These are phyloP conservation scores for Regulus satrapa DNA, from an alignment of 2,113 vertebrate species.

Conservation along the genomic window DNA sequence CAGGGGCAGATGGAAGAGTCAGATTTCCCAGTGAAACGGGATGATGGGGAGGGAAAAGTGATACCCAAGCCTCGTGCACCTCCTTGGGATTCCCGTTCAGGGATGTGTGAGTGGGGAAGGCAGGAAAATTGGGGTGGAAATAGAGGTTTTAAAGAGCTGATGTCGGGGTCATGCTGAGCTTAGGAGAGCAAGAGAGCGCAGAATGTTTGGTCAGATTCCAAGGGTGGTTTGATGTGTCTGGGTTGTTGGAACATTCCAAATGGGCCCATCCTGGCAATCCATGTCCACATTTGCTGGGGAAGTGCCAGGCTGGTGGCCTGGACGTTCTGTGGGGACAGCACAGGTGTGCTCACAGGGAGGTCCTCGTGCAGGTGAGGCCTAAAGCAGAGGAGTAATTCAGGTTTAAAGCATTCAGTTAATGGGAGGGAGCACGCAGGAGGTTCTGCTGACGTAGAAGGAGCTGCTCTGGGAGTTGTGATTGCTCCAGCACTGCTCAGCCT, in stretches of 20 bases:
- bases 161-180: rapidly evolving
- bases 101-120: not conserved
- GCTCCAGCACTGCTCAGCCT: not conserved
- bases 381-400: not conserved
- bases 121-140: not conserved
- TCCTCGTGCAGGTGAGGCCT: rapidly evolving
- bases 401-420: not conserved
- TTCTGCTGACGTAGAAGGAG: not conserved
- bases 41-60: not conserved
- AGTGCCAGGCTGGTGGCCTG: not conserved
- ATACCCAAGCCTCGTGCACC: not conserved
- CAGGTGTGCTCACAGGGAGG: not conserved
- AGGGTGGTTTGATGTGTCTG: not conserved
- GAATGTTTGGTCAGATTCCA: rapidly evolving
- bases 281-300: rapidly evolving
- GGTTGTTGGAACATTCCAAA: rapidly evolving
- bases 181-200: rapidly evolving
- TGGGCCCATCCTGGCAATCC: not conserved
- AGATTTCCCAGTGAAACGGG: not conserved
- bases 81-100: not conserved
- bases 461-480: not conserved
- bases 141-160: not conserved
- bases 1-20: not conserved
- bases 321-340: not conserved
- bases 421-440: not conserved